Evolutionary conservation across 2,888 invertebrate species (phyloP).

Genomic region (Drosophila kokeensis): DNA sequence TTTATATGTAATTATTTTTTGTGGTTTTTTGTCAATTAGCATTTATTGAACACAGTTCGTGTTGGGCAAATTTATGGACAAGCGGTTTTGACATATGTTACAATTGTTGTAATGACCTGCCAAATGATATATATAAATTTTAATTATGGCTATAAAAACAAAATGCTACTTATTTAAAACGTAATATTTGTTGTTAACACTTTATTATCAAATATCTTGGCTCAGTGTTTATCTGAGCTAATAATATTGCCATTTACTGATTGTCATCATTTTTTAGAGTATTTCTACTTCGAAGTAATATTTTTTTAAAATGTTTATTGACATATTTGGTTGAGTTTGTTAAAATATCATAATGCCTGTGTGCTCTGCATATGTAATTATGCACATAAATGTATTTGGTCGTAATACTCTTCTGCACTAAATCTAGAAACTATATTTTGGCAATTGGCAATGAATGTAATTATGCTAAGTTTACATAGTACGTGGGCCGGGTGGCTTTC

Average conservation of each 20-base stretch:
- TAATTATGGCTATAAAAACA: neutral
- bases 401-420: conserved; percentile 23
- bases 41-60: conserved; percentile 46
- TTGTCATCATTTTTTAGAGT: neutral
- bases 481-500: neutral
- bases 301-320: neutral
- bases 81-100: conserved; percentile 30
- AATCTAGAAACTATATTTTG: conserved; percentile 9
- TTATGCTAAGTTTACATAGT: neutral
- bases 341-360: conserved; percentile 26
- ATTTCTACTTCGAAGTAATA: neutral
- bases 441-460: conserved; percentile 24
- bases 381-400: conserved; percentile 32
- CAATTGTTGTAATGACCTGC: conserved; percentile 31
- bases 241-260: neutral
- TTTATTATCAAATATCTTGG: neutral
- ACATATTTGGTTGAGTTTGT: conserved; percentile 45
- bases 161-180: neutral
- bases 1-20: conserved; percentile 28
- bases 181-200: neutral
- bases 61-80: conserved; percentile 25
- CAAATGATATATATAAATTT: neutral
- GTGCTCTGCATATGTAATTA: conserved; percentile 37
- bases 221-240: neutral
- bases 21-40: conserved; percentile 41